Conservation (phyloP, 2,113 vertebrate genomes). For the Ameiurus melas region DNA sequence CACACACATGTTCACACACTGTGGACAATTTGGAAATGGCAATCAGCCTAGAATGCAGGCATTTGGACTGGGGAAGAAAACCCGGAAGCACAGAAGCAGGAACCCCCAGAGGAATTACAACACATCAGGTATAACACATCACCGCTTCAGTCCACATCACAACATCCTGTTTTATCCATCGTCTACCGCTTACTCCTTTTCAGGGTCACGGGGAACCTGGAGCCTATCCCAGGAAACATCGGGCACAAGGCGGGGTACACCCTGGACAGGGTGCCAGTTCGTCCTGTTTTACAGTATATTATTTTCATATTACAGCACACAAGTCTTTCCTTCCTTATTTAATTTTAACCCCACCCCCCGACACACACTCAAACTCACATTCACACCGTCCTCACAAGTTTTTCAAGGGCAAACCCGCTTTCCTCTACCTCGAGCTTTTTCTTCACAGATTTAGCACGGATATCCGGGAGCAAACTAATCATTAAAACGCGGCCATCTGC, state of each 20-base stretch:
- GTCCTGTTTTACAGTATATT: neutral
- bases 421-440: constrained; percentile 8
- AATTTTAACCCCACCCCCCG: neutral
- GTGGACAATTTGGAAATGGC: too few relatives aligned
- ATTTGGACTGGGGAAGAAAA: too few relatives aligned
- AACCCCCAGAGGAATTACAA: neutral
- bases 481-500: constrained; percentile 67
- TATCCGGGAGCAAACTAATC: constrained; percentile 53
- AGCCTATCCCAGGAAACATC: too few relatives aligned
- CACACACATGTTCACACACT: too few relatives aligned
- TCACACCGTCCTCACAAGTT: neutral
- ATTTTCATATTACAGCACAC: neutral
- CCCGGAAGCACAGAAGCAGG: too few relatives aligned
- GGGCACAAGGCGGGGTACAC: too few relatives aligned
- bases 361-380: neutral
- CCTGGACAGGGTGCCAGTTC: too few relatives aligned
- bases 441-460: constrained; percentile 17
- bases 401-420: constrained; percentile 36
- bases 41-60: too few relatives aligned
- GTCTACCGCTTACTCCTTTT: too few relatives aligned
- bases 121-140: too few relatives aligned
- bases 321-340: neutral
- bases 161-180: too few relatives aligned
- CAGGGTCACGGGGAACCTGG: too few relatives aligned
- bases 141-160: neutral